phyloP scores from a whole-genome alignment of 2,888 invertebrate genomes.

The Drosophila multiciliata region DNA sequence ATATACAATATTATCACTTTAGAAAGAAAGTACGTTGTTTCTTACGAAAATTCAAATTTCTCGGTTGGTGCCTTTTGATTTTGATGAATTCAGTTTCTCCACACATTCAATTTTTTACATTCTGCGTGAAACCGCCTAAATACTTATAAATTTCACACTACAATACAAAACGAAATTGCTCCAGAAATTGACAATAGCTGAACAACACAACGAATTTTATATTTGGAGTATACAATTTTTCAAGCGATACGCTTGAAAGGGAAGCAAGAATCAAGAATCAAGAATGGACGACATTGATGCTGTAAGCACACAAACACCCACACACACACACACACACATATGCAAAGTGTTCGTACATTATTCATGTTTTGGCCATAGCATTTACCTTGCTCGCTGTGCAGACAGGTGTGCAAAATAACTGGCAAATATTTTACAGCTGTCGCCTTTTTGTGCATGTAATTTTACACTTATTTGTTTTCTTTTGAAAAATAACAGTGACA shows the following conservation, averaged over 20 bases:
- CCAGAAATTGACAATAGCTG: conserved; percentile 32
- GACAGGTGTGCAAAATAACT: conserved; percentile 79
- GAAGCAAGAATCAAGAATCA: conserved; percentile 54
- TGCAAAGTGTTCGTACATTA: conserved; percentile 47
- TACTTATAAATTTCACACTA: conserved; percentile 47
- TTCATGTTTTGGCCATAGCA: conserved; percentile 54
- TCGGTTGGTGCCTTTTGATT: not conserved
- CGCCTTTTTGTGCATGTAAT: conserved; percentile 46
- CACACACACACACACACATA: not conserved
- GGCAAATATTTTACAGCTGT: conserved; percentile 72
- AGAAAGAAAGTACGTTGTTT: too few species aligned
- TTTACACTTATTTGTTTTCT: conserved; percentile 47
- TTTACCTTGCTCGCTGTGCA: conserved; percentile 46
- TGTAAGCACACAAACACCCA: conserved; percentile 5
- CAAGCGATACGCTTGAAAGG: conserved; percentile 46
- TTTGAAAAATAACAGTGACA: conserved; percentile 30
- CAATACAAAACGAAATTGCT: conserved; percentile 36
- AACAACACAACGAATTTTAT: conserved; percentile 34
- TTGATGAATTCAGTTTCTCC: not conserved
- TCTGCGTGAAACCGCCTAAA: not conserved
- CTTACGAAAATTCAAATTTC: not conserved
- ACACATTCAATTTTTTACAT: not conserved
- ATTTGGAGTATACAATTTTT: conserved; percentile 16
- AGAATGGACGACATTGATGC: conserved; percentile 26
- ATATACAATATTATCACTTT: not conserved